Evolutionary conservation across 2,888 invertebrate genomes (phyloP).

Genomic region (Synergus japonicus): DNA sequence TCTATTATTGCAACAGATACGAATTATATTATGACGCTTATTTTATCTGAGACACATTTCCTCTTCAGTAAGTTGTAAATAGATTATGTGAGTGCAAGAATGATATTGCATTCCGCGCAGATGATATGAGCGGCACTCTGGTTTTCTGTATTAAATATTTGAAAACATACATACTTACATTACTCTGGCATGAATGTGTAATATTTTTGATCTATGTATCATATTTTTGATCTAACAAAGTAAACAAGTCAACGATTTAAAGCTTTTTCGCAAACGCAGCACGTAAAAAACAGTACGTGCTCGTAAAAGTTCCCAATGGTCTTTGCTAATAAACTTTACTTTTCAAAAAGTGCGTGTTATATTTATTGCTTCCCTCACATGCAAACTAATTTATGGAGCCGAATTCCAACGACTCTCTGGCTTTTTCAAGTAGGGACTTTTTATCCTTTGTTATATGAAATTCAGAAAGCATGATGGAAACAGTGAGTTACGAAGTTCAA

Average conservation of each 20-base stretch:
- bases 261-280: not conserved
- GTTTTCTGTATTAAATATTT: not conserved
- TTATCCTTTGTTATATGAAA: not conserved
- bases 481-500: not conserved
- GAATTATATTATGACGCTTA: not conserved
- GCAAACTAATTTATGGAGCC: not conserved
- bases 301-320: not conserved
- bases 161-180: not conserved
- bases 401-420: not conserved
- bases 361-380: not conserved
- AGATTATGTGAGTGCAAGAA: slow-evolving; percentile 20
- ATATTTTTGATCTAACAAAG: not conserved
- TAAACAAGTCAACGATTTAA: not conserved
- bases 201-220: not conserved
- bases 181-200: not conserved
- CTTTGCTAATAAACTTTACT: slow-evolving; percentile 1
- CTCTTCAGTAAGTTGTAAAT: not conserved
- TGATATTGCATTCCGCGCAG: not conserved
- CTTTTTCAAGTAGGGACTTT: not conserved
- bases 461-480: not conserved
- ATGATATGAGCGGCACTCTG: not conserved
- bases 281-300: not conserved
- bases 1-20: slow-evolving; percentile 25
- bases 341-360: not conserved
- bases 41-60: slow-evolving; percentile 16